A percentile compares a stretch with the other conserved stretches of the same genome.
These are phyloP conservation scores for Notarius quadriscutis DNA, from an alignment of 2,113 vertebrate species.

Conservation along the genomic window DNA sequence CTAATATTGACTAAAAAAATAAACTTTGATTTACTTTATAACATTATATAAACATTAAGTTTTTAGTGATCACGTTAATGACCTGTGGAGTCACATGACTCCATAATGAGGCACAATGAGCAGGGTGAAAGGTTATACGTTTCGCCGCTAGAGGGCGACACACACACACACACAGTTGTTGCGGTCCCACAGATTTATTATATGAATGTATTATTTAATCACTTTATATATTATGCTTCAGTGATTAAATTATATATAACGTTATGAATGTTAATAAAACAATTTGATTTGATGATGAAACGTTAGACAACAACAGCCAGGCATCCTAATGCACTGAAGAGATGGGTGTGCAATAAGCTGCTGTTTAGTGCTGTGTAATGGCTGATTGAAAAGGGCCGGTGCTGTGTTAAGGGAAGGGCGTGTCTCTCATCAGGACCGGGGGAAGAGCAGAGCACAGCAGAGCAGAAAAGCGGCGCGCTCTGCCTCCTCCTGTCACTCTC, in stretches of 20 bases:
- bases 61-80: too few species aligned
- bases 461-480: background rate
- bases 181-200: background rate
- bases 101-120: background rate
- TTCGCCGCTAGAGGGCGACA: constrained; percentile 1
- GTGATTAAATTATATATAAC: background rate
- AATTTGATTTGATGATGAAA: background rate
- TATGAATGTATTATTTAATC: background rate
- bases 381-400: background rate
- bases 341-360: background rate
- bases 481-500: constrained; percentile 23
- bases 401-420: background rate
- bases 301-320: background rate
- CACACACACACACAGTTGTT: background rate
- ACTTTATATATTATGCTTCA: background rate
- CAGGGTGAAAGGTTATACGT: background rate
- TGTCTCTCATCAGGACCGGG: background rate
- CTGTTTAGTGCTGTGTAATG: background rate
- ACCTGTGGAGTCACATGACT: too few species aligned
- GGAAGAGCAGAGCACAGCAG: background rate
- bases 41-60: background rate
- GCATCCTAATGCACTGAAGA: background rate
- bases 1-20: too few species aligned
- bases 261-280: background rate
- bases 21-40: too few species aligned